A percentile compares a stretch with the other conserved stretches of the same genome.
Conservation (phyloP, 2,797 vertebrate genomes). For the Clarias pachynema region DNA sequence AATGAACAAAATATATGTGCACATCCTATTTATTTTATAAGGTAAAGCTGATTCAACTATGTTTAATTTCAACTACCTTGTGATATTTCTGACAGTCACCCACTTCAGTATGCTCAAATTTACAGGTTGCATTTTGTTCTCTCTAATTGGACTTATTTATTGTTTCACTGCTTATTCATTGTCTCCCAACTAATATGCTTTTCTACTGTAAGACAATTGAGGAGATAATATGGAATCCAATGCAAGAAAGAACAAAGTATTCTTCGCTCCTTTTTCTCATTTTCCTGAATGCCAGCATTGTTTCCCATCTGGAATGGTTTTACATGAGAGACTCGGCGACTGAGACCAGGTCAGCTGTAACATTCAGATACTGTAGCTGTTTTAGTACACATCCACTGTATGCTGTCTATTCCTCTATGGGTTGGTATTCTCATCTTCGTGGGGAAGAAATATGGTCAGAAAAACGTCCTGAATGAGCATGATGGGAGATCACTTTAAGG, state of each 20-base stretch:
- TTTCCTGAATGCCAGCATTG: slow-evolving; percentile 64
- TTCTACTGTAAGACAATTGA: slow-evolving; percentile 9
- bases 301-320: slow-evolving; percentile 63
- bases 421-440: slow-evolving; percentile 49
- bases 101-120: background rate
- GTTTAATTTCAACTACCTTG: background rate
- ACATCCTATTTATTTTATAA: background rate
- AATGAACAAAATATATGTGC: slow-evolving; percentile 10
- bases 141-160: background rate
- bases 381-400: slow-evolving; percentile 6
- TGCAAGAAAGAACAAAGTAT: slow-evolving; percentile 41
- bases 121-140: background rate
- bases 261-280: slow-evolving; percentile 48
- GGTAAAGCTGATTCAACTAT: slow-evolving; percentile 3
- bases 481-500: no score
- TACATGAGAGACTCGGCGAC: slow-evolving; percentile 28
- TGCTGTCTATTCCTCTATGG: slow-evolving; percentile 28
- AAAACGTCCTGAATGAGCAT: no score
- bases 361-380: slow-evolving; percentile 4
- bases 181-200: slow-evolving; percentile 52
- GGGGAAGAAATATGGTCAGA: no score
- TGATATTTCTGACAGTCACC: background rate
- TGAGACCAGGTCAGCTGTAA: slow-evolving; percentile 30
- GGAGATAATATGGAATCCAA: slow-evolving; percentile 23
- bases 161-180: slow-evolving; percentile 15